Conservation (phyloP, 1,140 invertebrate species). For the Chrysoperla carnea region DNA sequence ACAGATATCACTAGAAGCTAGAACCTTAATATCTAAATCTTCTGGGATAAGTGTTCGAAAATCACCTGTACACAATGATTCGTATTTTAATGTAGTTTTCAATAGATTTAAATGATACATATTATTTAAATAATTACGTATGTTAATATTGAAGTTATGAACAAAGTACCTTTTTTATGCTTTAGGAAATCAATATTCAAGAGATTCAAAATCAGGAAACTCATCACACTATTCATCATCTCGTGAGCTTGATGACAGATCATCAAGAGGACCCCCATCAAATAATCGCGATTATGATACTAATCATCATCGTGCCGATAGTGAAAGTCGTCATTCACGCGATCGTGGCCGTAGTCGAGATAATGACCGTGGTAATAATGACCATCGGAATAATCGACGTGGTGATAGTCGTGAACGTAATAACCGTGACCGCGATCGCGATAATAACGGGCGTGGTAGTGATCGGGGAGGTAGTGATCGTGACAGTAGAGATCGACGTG, state of each 20-base stretch:
- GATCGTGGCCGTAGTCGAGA: conserved; percentile 3
- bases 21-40: no score
- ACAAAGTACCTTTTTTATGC: background rate
- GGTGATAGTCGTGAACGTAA: background rate
- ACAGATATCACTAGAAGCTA: no score
- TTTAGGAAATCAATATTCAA: background rate
- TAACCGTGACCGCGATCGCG: conserved; percentile 6
- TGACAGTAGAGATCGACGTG: conserved; percentile 15
- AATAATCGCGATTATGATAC: conserved; percentile 6
- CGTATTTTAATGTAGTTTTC: no score
- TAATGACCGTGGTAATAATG: conserved; percentile 8
- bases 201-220: conserved; percentile 5
- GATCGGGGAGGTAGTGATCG: conserved; percentile 18
- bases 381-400: conserved; percentile 10
- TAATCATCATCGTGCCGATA: conserved; percentile 3
- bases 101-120: no score
- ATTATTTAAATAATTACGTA: no score
- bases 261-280: conserved; percentile 8
- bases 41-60: no score
- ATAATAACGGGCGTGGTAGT: conserved; percentile 12
- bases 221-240: conserved; percentile 5
- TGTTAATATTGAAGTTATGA: no score
- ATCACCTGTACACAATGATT: no score
- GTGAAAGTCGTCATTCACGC: conserved; percentile 3
- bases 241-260: conserved; percentile 10